These are phyloP conservation scores for Pandemis heparana DNA, from an alignment of 2,888 invertebrate species.

Conservation along the genomic window DNA sequence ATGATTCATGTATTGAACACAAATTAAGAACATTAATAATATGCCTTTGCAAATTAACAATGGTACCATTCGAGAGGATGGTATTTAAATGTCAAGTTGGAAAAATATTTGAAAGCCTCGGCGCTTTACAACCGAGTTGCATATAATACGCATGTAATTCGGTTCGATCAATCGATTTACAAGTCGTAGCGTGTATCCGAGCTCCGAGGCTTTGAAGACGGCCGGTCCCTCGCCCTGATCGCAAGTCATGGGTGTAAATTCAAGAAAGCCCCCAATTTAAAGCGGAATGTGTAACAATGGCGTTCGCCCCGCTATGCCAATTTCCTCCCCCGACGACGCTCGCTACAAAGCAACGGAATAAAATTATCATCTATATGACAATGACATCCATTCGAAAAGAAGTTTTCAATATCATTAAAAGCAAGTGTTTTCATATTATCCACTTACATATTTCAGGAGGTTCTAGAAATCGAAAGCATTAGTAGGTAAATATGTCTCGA, in stretches of 20 bases:
- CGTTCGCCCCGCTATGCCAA: constrained; percentile 77
- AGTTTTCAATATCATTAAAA: constrained; percentile 39
- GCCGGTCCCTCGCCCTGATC: constrained; percentile 64
- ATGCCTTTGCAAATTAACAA: constrained; percentile 50
- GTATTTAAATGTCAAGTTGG: constrained; percentile 54
- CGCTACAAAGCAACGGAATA: constrained; percentile 78
- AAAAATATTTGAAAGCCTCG: constrained; percentile 42
- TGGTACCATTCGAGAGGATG: constrained; percentile 29
- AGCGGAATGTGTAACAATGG: constrained; percentile 83
- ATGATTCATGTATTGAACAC: constrained; percentile 63
- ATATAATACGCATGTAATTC: constrained; percentile 51
- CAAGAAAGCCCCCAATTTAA: constrained; percentile 85
- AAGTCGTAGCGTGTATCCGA: constrained; percentile 53
- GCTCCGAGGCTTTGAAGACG: constrained; percentile 52
- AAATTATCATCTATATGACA: constrained; percentile 69
- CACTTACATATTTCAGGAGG: constrained; percentile 1
- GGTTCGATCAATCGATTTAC: constrained; percentile 64
- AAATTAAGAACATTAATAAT: constrained; percentile 59
- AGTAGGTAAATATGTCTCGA: constrained; percentile 47
- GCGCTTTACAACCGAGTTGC: constrained; percentile 20
- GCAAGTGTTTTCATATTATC: constrained; percentile 6
- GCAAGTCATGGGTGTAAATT: constrained; percentile 84
- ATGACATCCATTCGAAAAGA: constrained; percentile 43
- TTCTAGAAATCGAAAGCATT: constrained; percentile 17
- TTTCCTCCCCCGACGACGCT: constrained; percentile 78